These are phyloP conservation scores for Nannospalax galili DNA, from an alignment of 2,113 vertebrate species.

Conservation along the genomic window DNA sequence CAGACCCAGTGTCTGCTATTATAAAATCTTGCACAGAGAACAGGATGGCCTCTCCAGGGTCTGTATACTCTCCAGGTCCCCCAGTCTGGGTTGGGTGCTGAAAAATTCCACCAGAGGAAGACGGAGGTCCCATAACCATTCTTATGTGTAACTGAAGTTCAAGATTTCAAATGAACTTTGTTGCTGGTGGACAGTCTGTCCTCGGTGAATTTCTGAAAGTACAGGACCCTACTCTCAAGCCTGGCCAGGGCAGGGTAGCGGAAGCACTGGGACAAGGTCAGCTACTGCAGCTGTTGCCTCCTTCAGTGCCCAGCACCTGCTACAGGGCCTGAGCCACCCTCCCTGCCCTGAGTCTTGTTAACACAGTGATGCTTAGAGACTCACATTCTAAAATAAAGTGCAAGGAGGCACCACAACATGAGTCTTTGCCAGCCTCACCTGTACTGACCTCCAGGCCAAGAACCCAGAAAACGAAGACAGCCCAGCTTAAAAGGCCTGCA, in stretches of 20 bases:
- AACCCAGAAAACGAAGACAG: background rate
- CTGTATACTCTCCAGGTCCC: background rate
- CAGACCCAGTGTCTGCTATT: background rate
- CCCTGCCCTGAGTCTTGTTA: background rate
- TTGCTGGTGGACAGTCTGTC: too few species aligned
- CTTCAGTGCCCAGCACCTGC: background rate
- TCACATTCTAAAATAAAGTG: background rate
- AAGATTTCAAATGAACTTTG: background rate
- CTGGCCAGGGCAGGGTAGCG: background rate
- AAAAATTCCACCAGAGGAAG: background rate
- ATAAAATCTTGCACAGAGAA: background rate
- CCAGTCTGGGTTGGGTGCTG: background rate
- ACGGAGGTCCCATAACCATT: too few species aligned
- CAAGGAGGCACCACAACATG: background rate
- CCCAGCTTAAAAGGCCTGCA: background rate
- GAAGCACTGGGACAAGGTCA: background rate
- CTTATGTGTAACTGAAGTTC: too few species aligned
- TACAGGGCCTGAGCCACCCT: background rate
- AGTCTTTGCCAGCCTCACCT: background rate
- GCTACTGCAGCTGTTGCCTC: background rate
- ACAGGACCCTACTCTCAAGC: background rate
- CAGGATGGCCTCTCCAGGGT: background rate
- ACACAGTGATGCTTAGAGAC: background rate
- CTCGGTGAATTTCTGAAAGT: background rate
- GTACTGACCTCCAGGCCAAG: background rate